phyloP scores from a whole-genome alignment of 2,888 invertebrate genomes.

The Schizotus pectinicornis region DNA sequence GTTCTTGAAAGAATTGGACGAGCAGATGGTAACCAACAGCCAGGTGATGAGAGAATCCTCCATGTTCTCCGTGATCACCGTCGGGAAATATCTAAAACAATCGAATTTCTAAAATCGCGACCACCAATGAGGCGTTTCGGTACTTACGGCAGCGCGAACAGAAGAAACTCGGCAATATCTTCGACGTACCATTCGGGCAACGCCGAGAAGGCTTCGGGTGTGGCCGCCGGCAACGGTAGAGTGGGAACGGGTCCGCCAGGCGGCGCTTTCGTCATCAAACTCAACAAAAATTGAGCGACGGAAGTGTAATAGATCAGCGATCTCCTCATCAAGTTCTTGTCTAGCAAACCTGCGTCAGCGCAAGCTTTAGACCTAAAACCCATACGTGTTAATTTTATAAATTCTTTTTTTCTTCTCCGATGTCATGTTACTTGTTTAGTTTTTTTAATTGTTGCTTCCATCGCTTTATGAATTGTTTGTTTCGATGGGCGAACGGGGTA shows the following conservation, averaged over 20 bases:
- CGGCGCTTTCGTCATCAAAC: conserved; percentile 66
- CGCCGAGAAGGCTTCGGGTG: conserved; percentile 81
- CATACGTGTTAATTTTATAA: too few relatives aligned
- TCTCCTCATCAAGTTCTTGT: conserved; percentile 80
- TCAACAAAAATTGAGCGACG: conserved; percentile 79
- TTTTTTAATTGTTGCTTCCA: conserved; percentile 89
- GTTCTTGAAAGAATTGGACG: conserved; percentile 90
- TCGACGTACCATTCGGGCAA: conserved; percentile 98
- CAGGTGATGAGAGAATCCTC: conserved; percentile 87
- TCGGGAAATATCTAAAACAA: conserved; percentile 73
- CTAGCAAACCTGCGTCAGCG: conserved; percentile 88
- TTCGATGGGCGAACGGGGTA: conserved; percentile 76
- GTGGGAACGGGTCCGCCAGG: conserved; percentile 61
- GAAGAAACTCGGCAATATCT: conserved; percentile 94
- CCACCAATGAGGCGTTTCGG: not conserved
- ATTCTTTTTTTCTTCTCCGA: not conserved
- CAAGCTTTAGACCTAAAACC: conserved; percentile 83
- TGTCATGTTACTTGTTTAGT: conserved; percentile 64
- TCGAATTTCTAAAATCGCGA: too few relatives aligned
- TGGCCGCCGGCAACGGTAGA: conserved; percentile 66
- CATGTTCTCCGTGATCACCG: conserved; percentile 75
- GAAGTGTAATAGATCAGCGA: conserved; percentile 88
- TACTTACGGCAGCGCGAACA: conserved; percentile 91
- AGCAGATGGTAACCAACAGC: conserved; percentile 88
- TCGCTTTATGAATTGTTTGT: conserved; percentile 81